phyloP scores from a whole-genome alignment of 2,797 vertebrate species.

The Clarias laeviceps region DNA sequence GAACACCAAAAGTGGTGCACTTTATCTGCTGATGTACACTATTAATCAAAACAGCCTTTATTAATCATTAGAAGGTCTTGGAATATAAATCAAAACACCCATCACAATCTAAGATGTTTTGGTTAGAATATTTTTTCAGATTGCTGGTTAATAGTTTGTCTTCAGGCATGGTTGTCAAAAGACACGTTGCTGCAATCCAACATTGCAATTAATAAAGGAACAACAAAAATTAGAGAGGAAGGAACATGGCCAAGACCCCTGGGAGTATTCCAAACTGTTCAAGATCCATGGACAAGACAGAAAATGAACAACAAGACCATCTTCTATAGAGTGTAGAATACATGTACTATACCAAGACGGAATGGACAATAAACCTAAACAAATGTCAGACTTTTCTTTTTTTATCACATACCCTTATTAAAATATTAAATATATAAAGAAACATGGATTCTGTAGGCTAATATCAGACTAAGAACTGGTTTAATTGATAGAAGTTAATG shows the following conservation, averaged over 20 bases:
- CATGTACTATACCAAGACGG: not conserved
- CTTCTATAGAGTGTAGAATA: not conserved
- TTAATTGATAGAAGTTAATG: not conserved
- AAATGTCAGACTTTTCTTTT: slow-evolving; percentile 12
- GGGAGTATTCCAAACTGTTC: slow-evolving; percentile 31
- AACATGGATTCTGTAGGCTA: not conserved
- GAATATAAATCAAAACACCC: slow-evolving; percentile 21
- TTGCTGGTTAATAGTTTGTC: slow-evolving; percentile 30
- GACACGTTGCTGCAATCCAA: slow-evolving; percentile 40
- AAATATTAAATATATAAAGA: not conserved
- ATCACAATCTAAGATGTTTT: slow-evolving; percentile 15
- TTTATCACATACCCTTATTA: not conserved
- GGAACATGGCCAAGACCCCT: slow-evolving; percentile 26
- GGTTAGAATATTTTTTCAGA: slow-evolving; percentile 29
- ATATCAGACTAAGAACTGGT: not conserved
- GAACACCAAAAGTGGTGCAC: slow-evolving; percentile 5
- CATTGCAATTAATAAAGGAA: slow-evolving; percentile 40
- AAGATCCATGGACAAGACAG: slow-evolving; percentile 32
- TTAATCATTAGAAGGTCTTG: slow-evolving; percentile 19
- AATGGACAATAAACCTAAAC: slow-evolving; percentile 15
- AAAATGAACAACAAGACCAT: slow-evolving; percentile 13
- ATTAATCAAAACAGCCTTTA: slow-evolving; percentile 37
- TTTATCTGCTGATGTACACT: slow-evolving; percentile 25
- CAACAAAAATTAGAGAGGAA: slow-evolving; percentile 45
- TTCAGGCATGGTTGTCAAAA: slow-evolving; percentile 26